phyloP scores from a whole-genome alignment of 2,797 vertebrate species.

The Zonotrichia albicollis region DNA sequence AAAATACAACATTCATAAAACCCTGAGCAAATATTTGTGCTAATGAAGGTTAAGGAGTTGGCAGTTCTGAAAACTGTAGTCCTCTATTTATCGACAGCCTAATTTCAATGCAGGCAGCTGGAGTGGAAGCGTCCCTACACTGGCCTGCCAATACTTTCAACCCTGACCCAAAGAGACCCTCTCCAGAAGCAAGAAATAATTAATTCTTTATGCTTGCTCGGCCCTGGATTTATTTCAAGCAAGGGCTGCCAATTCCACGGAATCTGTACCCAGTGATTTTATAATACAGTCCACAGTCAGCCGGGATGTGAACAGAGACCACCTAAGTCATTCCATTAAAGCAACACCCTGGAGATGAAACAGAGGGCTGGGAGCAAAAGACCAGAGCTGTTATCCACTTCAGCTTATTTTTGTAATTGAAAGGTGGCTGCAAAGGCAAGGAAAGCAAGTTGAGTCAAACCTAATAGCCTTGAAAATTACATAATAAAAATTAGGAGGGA shows the following conservation, averaged over 20 bases:
- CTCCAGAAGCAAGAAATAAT: slow-evolving; percentile 70
- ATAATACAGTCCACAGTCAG: slow-evolving; percentile 31
- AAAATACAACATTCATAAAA: slow-evolving; percentile 59
- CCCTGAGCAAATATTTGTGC: slow-evolving; percentile 70
- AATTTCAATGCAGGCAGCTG: slow-evolving; percentile 62
- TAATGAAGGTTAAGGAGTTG: slow-evolving; percentile 71
- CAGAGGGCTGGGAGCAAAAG: slow-evolving; percentile 17
- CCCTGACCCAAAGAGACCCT: slow-evolving; percentile 73
- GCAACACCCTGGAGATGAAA: neutral
- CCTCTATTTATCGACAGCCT: slow-evolving; percentile 56
- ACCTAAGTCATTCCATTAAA: slow-evolving; percentile 58
- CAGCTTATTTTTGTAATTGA: slow-evolving; percentile 3
- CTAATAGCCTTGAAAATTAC: neutral
- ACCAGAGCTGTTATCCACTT: slow-evolving; percentile 46
- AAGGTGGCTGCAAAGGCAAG: slow-evolving; percentile 8
- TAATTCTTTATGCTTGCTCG: slow-evolving; percentile 66
- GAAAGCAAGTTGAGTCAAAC: neutral
- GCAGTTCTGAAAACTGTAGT: slow-evolving; percentile 56
- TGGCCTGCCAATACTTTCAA: slow-evolving; percentile 59
- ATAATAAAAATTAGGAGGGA: neutral
- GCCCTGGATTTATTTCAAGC: slow-evolving; percentile 59
- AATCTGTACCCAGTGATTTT: slow-evolving; percentile 50
- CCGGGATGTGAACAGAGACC: slow-evolving; percentile 34
- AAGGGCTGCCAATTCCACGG: slow-evolving; percentile 45
- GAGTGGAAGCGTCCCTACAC: slow-evolving; percentile 50